A percentile compares a stretch with the other conserved stretches of the same genome.
phyloP scores from a whole-genome alignment of 2,888 invertebrate genomes.

The Drosophila recens region DNA sequence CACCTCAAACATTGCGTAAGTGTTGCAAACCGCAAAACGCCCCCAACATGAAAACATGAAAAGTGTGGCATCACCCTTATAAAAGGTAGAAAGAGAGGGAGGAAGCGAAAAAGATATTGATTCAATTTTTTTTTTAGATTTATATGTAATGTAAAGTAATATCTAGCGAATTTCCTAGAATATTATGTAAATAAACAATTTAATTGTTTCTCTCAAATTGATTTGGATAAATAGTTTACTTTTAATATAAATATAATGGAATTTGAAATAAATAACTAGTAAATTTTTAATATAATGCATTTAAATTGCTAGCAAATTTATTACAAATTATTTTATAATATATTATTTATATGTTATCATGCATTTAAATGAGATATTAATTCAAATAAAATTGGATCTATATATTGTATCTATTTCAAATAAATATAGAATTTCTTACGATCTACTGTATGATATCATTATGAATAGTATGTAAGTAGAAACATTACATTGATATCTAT shows the following conservation, averaged over 20 bases:
- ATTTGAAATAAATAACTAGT: too few relatives aligned
- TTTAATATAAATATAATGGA: too few relatives aligned
- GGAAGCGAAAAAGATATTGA: background rate
- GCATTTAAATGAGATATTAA: too few relatives aligned
- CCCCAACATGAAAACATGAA: slow-evolving; percentile 47
- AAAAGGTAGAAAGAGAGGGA: background rate
- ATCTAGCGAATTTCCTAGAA: background rate
- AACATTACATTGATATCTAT: slow-evolving; percentile 4
- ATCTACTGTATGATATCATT: background rate
- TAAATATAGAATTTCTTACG: background rate
- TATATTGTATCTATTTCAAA: too few relatives aligned
- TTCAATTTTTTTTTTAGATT: background rate
- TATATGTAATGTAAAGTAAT: background rate
- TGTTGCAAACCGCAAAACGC: slow-evolving; percentile 45
- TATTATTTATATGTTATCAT: too few relatives aligned
- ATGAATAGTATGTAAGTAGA: background rate
- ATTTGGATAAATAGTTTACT: too few relatives aligned
- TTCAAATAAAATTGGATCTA: too few relatives aligned
- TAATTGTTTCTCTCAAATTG: too few relatives aligned
- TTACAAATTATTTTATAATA: too few relatives aligned
- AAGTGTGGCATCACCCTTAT: slow-evolving; percentile 32
- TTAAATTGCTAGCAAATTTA: too few relatives aligned
- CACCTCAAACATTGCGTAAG: slow-evolving; percentile 61
- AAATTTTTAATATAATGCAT: too few relatives aligned
- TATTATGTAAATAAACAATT: too few relatives aligned